phyloP scores from a whole-genome alignment of 2,888 invertebrate genomes.

The Calliopum simillimum region DNA sequence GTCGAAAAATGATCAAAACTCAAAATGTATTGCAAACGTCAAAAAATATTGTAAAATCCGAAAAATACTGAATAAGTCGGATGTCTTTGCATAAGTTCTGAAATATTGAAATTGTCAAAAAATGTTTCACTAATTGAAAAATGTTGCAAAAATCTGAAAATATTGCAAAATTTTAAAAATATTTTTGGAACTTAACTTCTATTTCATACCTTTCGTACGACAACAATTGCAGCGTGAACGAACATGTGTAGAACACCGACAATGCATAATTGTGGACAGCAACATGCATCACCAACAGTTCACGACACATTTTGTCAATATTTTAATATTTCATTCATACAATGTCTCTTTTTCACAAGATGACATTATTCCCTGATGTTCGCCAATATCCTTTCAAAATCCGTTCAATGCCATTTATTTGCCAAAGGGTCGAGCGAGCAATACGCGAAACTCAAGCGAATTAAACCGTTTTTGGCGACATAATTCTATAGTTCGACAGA shows the following conservation, averaged over 20 bases:
- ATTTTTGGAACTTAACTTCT: too few relatives aligned
- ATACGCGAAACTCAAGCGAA: background rate
- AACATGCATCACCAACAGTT: too few relatives aligned
- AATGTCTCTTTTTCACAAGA: constrained; percentile 46
- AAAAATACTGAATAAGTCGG: too few relatives aligned
- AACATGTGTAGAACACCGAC: background rate
- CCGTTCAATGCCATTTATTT: background rate
- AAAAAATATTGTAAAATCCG: too few relatives aligned
- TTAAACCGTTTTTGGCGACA: background rate
- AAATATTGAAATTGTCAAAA: too few relatives aligned
- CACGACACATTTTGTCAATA: constrained; percentile 47
- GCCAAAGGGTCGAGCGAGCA: background rate
- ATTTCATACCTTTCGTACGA: too few relatives aligned
- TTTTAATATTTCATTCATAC: constrained; percentile 48
- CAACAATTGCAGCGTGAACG: background rate
- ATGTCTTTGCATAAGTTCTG: too few relatives aligned
- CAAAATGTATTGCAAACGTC: too few relatives aligned
- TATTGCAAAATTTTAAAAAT: too few relatives aligned
- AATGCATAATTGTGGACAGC: background rate
- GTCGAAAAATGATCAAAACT: too few relatives aligned
- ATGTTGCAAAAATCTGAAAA: too few relatives aligned
- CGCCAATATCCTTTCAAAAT: background rate
- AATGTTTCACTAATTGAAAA: too few relatives aligned
- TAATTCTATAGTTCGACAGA: background rate
- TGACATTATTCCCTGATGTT: constrained; percentile 45